Base-by-base conservation (phyloP, 1,140 invertebrate species). In the Penaeus japonicus region DNA sequence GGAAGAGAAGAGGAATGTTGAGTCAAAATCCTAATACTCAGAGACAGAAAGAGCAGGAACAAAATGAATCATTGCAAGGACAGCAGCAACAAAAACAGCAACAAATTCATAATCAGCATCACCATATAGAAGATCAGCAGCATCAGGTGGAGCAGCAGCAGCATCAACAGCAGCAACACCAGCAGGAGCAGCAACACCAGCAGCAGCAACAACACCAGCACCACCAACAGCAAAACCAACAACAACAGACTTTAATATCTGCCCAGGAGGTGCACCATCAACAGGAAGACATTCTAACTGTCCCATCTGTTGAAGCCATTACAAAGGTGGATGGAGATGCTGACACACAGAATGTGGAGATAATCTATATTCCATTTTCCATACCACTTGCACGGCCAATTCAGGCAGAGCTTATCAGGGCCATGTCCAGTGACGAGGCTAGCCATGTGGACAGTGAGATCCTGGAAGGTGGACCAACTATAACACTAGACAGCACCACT, bases 341-440 rank as follows among this genome's bases (percentile, higher is more conserved):
- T 17, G 81, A 88, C 27, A 88, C 87, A 7, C 80, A 88, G 24
- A 88, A 88, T 77, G 87, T 88, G 32, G 87, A 88, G 32, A 88
- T 88, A 5, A 88, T 88, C 24, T 88, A 88, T 24, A 88, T 88
- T 30, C 87, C 87, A 4, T 78, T 88, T 55, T 83, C 87, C 18
- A 47, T 88, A 17, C 86, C 86, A 20, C 53, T 88, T 35, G 55
- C 86, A n/a, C 79, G 79, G 4, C 86, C 86, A n/a, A 57, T 88
- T 39, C 86, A 88, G 65, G 86, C 86, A 10, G 86, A 88, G 47
- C 53, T 88, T 35, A 78, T 88, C 53, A 53, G 87, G 22, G 87
- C 87, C 22, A 88, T 88, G 70, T 83, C 80, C 20, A 77, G 22
- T 30, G 86, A 88, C 1, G 86, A 88, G 7, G 81, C 65, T 7